Percentiles rank a stretch among this genome's conserved stretches.
These are phyloP conservation scores for Drosophila melanosoma DNA, from an alignment of 2,888 invertebrate genomes.

Conservation along the genomic window DNA sequence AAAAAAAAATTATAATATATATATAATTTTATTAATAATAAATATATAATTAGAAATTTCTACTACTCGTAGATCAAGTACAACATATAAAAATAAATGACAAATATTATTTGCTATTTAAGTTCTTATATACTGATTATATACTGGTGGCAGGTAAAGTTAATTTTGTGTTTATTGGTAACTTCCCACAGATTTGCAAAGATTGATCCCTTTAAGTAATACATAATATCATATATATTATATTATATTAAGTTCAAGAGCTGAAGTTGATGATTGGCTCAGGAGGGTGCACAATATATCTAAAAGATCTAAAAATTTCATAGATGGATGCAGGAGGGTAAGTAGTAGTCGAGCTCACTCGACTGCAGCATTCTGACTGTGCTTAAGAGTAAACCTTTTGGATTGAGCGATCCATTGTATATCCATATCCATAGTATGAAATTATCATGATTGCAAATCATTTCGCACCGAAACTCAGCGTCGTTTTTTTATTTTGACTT, in stretches of 20 bases:
- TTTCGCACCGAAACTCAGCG: conserved; percentile 27
- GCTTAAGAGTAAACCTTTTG: not conserved
- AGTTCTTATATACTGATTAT: not conserved
- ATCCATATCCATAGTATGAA: conserved; percentile 1
- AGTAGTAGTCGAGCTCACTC: not conserved
- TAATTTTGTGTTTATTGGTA: not conserved
- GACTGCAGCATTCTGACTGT: not conserved
- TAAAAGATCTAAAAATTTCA: not conserved
- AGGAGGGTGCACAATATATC: no score
- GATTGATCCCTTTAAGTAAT: no score
- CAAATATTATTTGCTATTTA: not conserved
- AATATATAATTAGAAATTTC: not conserved
- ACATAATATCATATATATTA: no score
- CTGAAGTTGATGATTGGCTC: no score
- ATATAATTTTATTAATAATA: not conserved
- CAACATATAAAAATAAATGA: not conserved
- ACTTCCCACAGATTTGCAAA: not conserved
- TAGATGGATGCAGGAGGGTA: not conserved
- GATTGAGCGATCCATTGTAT: not conserved
- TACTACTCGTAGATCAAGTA: not conserved
- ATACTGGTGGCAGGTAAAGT: not conserved
- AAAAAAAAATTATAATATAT: not conserved
- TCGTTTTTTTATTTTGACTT: conserved; percentile 24
- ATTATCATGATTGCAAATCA: conserved; percentile 14
- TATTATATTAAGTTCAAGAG: no score